Evolutionary conservation across 2,888 invertebrate genomes (phyloP), one percentile per base, ranked within the genome.

Genomic region (Leucoptera coffeella): DNA sequence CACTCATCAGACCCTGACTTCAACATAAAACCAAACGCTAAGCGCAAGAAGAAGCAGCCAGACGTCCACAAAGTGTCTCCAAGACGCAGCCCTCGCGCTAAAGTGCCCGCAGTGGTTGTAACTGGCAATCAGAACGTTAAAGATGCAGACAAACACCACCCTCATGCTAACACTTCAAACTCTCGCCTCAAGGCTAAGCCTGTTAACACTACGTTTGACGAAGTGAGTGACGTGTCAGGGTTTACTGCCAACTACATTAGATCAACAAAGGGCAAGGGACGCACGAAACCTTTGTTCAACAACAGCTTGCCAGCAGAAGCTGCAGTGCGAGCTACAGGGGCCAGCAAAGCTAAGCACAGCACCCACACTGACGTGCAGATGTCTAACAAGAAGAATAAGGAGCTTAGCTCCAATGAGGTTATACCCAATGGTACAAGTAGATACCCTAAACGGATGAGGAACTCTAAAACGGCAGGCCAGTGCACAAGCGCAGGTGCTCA

Each of bases 181-280:
- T n/a, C n/a, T n/a, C n/a, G n/a, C n/a, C n/a, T n/a, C n/a, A 17
- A 17, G 9, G 9, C 17, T 17, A 17, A 17, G 9, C 6, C 6
- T 6, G 17, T n/a, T 15, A 61, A 61, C 40, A 57, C 57, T 6
- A 52, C 58, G 27, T 61, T 56, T 45, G 67, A 67, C 31, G 65
- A 69, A 27, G 33, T 59, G 12, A 69, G 67, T 43, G 67, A 69
- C 45, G 61, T 69, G 2, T 69, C 67, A 17, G 67, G 67, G 0
- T 61, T 67, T 29, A 69, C 69, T 14, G 69, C 67, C 2, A 69
- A 64, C 36, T 72, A 72, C 32, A 71, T 72, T 15, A 47, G 65
- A 15, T 72, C 71, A 11, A 65, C 69, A 10, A 72, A 67, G 15
- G 39, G 38, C 5, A 45, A 47, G 23, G 43, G 47, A 4, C 40